phyloP scores from a whole-genome alignment of 2,113 vertebrate genomes.

The Glaucomys volans region DNA sequence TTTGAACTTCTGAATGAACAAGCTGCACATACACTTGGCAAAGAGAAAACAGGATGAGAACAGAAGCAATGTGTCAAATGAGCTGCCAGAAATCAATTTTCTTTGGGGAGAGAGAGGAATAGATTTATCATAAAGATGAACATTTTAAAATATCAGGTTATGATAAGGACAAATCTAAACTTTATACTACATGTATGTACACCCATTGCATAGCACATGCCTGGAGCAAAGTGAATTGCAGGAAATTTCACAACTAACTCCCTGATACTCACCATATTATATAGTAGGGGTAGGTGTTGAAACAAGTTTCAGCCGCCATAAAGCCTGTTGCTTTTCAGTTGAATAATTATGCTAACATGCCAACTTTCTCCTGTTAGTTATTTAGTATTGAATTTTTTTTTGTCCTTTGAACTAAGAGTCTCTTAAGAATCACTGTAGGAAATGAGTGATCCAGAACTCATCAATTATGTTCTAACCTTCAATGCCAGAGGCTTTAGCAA shows the following conservation, averaged over 20 bases:
- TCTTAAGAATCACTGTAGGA: conserved; percentile 11
- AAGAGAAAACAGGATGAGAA: conserved; percentile 16
- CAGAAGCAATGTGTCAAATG: not conserved
- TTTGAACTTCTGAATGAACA: conserved; percentile 53
- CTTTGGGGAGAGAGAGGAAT: not conserved
- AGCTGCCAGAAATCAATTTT: not conserved
- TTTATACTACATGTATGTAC: not conserved
- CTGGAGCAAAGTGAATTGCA: not conserved
- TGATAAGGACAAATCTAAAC: not conserved
- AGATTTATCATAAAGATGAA: not conserved
- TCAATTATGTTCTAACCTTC: not conserved
- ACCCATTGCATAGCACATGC: not conserved
- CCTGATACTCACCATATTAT: not conserved
- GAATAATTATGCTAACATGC: not conserved
- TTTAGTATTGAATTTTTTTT: not conserved
- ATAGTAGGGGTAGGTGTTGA: not conserved
- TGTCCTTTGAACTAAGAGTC: conserved; percentile 5
- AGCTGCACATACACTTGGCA: not conserved
- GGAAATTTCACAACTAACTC: conserved; percentile 30
- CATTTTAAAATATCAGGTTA: not conserved
- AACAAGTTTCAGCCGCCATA: conserved; percentile 35
- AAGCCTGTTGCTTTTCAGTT: conserved; percentile 49
- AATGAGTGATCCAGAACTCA: conserved; percentile 26
- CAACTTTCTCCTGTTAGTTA: conserved; percentile 18
- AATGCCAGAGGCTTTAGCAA: not conserved